Base-by-base conservation (phyloP, 1,140 invertebrate genomes). In the Aphidius gifuensis region DNA sequence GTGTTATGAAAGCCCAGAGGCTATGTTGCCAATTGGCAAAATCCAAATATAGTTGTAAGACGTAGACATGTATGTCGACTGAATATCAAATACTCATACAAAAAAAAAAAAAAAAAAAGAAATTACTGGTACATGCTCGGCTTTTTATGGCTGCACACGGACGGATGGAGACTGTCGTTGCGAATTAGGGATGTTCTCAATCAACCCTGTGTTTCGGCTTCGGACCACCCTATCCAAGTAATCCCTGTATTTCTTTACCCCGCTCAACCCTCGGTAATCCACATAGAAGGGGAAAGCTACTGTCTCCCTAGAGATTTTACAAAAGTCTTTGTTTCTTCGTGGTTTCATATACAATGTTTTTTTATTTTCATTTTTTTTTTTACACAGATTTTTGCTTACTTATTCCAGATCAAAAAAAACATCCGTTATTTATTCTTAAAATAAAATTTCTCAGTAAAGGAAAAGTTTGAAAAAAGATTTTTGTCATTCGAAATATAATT, bases 171-270 rank as follows among this genome's bases (percentile, higher is more conserved):
- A 69, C 79, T 80, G 79, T 81, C 80, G 73, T 62, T 56, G 62
- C 68, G 73, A 66, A 80, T 81, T 80, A 81, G 74, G 74, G 75
- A 78, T 74, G 78, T 80, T 80, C 80, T 81, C 80, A 80, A 80
- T 81, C 80, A 81, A 76, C 66, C 66, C 69, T 69, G 61, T 75
- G 70, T 46, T 61, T 76, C 73, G 72, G 69, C 63, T 58, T 68
- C 73, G 72, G 71, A 53, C 53, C 49, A 23, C 58, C 73, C 69
- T 42, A 49, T 74, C 74, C 69, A 71, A 71, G 69, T 74, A 77
- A 77, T 75, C 73, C 74, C 68, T 58, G 64, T 59, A 65, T 53
- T 9, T 50, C 23, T 55, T 68, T 64, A 43, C 46, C 45, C 63
- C 56, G 46, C 69, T 39, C 46, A 45, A 48, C 66, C 51, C 45